phyloP scores from a whole-genome alignment of 2,888 invertebrate genomes.

The Eilema caniola region DNA sequence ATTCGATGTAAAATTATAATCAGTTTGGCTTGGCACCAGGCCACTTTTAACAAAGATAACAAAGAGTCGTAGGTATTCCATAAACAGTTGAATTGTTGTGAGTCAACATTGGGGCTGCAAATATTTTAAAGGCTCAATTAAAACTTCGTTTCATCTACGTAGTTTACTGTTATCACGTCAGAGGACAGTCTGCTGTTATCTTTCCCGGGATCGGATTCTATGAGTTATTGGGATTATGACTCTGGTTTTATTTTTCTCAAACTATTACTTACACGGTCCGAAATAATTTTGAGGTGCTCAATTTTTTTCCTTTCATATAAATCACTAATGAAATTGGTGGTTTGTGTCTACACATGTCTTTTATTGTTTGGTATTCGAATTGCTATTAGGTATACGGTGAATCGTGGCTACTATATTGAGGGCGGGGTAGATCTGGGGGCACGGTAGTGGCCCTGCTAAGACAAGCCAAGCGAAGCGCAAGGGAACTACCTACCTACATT shows the following conservation, averaged over 20 bases:
- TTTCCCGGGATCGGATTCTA: not conserved
- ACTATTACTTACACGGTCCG: too few relatives aligned
- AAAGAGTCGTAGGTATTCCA: slow-evolving; percentile 22
- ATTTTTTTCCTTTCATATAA: not conserved
- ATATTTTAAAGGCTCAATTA: not conserved
- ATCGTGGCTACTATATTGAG: not conserved
- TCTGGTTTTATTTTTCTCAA: too few relatives aligned
- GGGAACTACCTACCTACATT: too few relatives aligned
- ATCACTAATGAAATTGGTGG: too few relatives aligned
- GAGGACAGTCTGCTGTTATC: not conserved
- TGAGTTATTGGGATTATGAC: too few relatives aligned
- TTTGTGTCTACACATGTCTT: not conserved
- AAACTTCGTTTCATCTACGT: not conserved
- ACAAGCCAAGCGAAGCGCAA: too few relatives aligned
- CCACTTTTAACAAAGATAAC: slow-evolving; percentile 25
- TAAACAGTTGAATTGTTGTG: slow-evolving; percentile 32
- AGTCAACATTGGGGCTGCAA: not conserved
- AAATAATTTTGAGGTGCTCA: not conserved
- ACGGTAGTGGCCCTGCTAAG: too few relatives aligned
- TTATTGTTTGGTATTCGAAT: not conserved
- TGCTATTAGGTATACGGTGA: not conserved
- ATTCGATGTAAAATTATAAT: slow-evolving; percentile 13
- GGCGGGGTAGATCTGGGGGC: too few relatives aligned
- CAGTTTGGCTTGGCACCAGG: slow-evolving; percentile 34
- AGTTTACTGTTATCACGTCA: not conserved